Evolutionary conservation across 1,140 invertebrate species (phyloP), one percentile per base, ranked within the genome.

Genomic region (Prorops nasuta): DNA sequence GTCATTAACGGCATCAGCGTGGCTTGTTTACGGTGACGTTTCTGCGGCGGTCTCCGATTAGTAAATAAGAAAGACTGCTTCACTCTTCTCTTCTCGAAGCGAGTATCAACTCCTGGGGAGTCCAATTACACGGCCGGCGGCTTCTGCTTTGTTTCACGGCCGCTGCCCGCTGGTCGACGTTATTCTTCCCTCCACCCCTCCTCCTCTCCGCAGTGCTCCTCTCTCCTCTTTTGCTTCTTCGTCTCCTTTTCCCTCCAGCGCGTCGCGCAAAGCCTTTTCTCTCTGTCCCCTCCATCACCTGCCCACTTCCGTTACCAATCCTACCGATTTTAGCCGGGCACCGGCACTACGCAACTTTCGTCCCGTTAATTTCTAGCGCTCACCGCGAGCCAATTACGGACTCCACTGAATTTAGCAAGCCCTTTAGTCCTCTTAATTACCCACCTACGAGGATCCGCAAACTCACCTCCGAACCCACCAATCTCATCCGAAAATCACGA

Each of bases 61-160:
- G 64, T 63, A 59, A 61, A 49, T 58, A 66, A 60, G 57, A 67
- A 65, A 56, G 56, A 62, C 52, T 42, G 52, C 51, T 39, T 19
- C 21, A 46, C 37, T 36, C 44, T 52, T 21, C 31, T 39, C 52
- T 63, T 66, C 64, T 69, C 60, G 60, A 69, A 70, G 63, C 64
- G 60, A 61, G 62, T 57, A 64, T 57, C 60, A 61, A 60, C 59
- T 64, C 56, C 62, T 54, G 61, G 56, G 54, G 63, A 74, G 71
- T 72, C 68, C 72, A 77, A 77, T 77, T 77, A 77, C 75, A 77
- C 75, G 75, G 71, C 66, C 72, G 67, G 70, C 73, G 67, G 70
- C 67, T 72, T 60, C 62, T 71, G 71, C 72, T 75, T 74, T 76
- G 73, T 75, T 77, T 77, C 73, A 77, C 71, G 72, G 66, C 67